phyloP scores from a whole-genome alignment of 2,797 vertebrate species.

The Chaetophractus vellerosus region DNA sequence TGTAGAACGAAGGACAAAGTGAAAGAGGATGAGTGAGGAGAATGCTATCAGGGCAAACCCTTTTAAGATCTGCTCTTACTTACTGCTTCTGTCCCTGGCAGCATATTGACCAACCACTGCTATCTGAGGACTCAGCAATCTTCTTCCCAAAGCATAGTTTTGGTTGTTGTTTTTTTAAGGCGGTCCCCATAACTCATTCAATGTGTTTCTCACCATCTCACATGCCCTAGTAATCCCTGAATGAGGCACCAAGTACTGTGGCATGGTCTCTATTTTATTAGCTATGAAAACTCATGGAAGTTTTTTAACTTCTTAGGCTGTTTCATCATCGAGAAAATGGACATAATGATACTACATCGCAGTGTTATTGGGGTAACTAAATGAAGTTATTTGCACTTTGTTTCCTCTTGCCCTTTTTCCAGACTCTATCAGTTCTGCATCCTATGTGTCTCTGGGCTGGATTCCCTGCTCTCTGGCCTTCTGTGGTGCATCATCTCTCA shows the following conservation, averaged over 20 bases:
- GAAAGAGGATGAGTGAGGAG: background rate
- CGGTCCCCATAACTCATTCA: background rate
- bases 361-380: background rate
- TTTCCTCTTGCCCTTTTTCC: background rate
- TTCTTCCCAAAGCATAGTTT: background rate
- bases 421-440: background rate
- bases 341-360: background rate
- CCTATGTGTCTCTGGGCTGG: background rate
- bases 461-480: background rate
- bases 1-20: background rate
- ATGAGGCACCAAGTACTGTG: no score
- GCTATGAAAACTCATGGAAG: background rate
- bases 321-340: constrained; percentile 11
- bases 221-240: background rate
- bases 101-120: background rate
- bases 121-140: background rate
- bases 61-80: background rate
- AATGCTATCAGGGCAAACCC: background rate
- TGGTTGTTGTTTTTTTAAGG: background rate
- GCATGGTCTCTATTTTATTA: background rate
- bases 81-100: background rate
- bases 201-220: background rate
- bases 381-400: background rate
- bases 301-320: background rate
- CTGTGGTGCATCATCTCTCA: background rate